Evolutionary conservation across 1,140 invertebrate species (phyloP).

Genomic region (Zophobas morio): DNA sequence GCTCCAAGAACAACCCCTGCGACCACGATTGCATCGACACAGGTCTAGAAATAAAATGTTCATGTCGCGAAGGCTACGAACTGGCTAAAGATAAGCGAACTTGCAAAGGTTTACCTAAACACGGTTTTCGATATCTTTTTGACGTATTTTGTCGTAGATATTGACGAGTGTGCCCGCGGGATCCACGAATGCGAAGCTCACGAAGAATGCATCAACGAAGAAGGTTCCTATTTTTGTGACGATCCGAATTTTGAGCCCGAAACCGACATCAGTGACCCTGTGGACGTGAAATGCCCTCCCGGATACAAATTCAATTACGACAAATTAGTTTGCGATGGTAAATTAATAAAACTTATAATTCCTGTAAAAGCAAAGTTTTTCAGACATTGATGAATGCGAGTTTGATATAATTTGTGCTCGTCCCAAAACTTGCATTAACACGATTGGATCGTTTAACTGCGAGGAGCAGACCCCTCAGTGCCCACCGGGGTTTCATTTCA

Average conservation of each 20-base stretch:
- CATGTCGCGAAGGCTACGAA: slow-evolving; percentile 79
- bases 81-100: slow-evolving; percentile 78
- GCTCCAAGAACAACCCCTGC: slow-evolving; percentile 76
- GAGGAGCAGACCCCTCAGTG: slow-evolving; percentile 70
- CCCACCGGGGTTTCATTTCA: slow-evolving; percentile 75
- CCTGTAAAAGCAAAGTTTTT: slow-evolving; percentile 10
- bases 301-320: slow-evolving; percentile 76
- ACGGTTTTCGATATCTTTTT: slow-evolving; percentile 1
- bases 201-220: slow-evolving; percentile 63
- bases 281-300: slow-evolving; percentile 70
- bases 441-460: slow-evolving; percentile 78
- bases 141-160: slow-evolving; percentile 58
- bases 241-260: slow-evolving; percentile 48
- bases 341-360: slow-evolving; percentile 52
- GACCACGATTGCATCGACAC: slow-evolving; percentile 78
- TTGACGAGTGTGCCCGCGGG: slow-evolving; percentile 80
- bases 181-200: slow-evolving; percentile 71
- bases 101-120: slow-evolving; percentile 68
- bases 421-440: slow-evolving; percentile 75
- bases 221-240: slow-evolving; percentile 62
- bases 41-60: slow-evolving; percentile 74
- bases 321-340: slow-evolving; percentile 80
- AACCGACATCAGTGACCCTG: slow-evolving; percentile 49
- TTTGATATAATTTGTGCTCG: slow-evolving; percentile 70
- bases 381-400: slow-evolving; percentile 80